phyloP scores from a whole-genome alignment of 2,113 vertebrate genomes.

The Actenoides hombroni region DNA sequence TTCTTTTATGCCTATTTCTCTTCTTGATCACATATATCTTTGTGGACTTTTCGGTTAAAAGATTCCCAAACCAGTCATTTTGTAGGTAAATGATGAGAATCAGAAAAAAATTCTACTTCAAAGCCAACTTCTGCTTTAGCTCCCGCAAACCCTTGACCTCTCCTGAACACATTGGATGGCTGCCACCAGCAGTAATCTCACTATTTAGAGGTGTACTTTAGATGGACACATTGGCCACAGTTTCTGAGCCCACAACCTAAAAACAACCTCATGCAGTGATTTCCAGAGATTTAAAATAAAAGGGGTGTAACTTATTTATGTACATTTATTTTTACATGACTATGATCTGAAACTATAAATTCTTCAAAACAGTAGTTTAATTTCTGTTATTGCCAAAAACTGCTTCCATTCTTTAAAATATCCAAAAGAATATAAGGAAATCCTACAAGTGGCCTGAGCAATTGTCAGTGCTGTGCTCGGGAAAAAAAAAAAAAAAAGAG shows the following conservation, averaged over 20 bases:
- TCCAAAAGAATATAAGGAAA: background rate
- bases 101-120: background rate
- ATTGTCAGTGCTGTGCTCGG: background rate
- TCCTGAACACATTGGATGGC: accelerated
- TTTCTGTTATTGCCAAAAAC: background rate
- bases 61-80: background rate
- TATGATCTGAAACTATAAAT: background rate
- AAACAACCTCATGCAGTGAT: background rate
- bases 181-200: background rate
- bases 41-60: background rate
- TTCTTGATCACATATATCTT: background rate
- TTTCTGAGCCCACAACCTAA: background rate
- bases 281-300: background rate
- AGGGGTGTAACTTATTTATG: background rate
- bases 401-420: background rate
- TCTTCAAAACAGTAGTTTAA: background rate
- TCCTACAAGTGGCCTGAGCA: background rate
- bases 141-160: background rate
- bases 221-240: accelerated
- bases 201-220: background rate
- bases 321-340: background rate
- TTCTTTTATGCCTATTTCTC: background rate
- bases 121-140: background rate
- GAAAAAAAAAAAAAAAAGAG: background rate
- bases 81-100: background rate